Evolutionary conservation across 2,113 vertebrate species (phyloP), one percentile per base, ranked within the genome.

Genomic region (Cyprinodon brontotheroides): DNA sequence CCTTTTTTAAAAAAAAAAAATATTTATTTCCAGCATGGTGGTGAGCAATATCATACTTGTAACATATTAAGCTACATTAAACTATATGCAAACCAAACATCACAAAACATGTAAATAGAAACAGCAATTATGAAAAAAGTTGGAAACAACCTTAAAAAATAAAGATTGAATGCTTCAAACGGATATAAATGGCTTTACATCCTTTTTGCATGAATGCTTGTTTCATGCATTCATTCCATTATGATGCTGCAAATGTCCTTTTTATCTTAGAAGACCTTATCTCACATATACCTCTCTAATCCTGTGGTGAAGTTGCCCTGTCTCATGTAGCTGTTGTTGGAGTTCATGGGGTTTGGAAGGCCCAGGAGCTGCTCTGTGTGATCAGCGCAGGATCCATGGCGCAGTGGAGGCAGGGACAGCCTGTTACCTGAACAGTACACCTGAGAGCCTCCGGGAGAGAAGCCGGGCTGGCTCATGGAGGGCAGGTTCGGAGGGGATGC

Each of bases 281-380:
- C 67, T 91, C 92, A 99, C 96, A 98, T 94, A 82, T 98, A 99
- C 14, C 96, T 94, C 86, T 99, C 97, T 61, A 99, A 81, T 37
- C 96, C 95, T 0, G 96, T 68, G 0, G 94, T 87, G 85, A 96
- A 99, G 88, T 93, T 95, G 62, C 95, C 91, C 68, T 95, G 97
- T 74, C 96, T 92, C 94, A 96, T 91, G 88, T 98, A 99, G 14
- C 92, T 67, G 45, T 95, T 96, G 87, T 94, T 93, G 36, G 94
- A 93, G 87, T 95, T 93, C 48, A 96, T 87, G 71, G 95, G 90
- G 0, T 92, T 59, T 0, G 96, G 89, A 72, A 95, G 91, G 71
- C 95, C 95, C 87, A 97, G 91, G 14, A 97, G 95, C 74, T 96
- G 96, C 69, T 98, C 97, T 0, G 94, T 74, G 68, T 96, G 96